These are phyloP conservation scores for Lordiphosa collinella DNA, from an alignment of 1,140 invertebrate genomes.

Conservation along the genomic window DNA sequence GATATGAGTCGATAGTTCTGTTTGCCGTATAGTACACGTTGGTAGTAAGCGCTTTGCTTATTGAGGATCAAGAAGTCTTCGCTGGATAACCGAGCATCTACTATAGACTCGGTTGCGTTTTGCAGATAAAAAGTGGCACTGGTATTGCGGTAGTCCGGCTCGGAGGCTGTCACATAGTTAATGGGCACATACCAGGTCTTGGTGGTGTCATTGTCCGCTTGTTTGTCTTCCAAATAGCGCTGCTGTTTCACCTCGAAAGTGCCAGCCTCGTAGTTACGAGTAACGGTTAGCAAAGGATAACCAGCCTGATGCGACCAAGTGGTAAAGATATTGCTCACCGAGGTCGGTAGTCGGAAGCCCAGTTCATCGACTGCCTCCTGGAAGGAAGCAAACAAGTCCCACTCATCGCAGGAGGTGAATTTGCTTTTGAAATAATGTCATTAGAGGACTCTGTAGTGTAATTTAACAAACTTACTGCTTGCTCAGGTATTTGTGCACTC, in stretches of 20 bases:
- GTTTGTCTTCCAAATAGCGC: conserved; percentile 56
- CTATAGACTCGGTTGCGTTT: conserved; percentile 24
- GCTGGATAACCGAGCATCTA: conserved; percentile 9
- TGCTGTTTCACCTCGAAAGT: conserved; percentile 77
- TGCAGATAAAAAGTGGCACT: conserved; percentile 44
- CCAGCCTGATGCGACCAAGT: conserved; percentile 81
- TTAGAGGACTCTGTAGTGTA: too few species aligned
- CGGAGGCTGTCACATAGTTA: conserved; percentile 80
- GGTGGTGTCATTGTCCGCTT: conserved; percentile 40
- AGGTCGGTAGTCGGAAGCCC: conserved; percentile 18
- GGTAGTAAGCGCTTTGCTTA: conserved; percentile 82
- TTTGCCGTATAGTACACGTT: conserved; percentile 83
- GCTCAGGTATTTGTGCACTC: conserved; percentile 88
- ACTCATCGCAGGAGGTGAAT: conserved; percentile 79
- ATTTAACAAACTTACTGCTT: conserved; percentile 81
- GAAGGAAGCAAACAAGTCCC: conserved; percentile 79
- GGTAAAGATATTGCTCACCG: conserved; percentile 73
- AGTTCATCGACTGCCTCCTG: conserved; percentile 71
- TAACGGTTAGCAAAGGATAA: conserved; percentile 81
- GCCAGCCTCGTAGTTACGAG: conserved; percentile 77
- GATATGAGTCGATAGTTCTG: conserved; percentile 82
- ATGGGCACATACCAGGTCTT: conserved; percentile 81
- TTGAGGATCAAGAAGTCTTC: conserved; percentile 82
- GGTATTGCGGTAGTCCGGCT: conserved; percentile 80
- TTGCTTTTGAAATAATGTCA: conserved; percentile 44